A percentile compares a stretch with the other conserved stretches of the same genome.
Evolutionary conservation across 2,113 vertebrate genomes (phyloP).

Genomic region (Dolichotis patagonum): DNA sequence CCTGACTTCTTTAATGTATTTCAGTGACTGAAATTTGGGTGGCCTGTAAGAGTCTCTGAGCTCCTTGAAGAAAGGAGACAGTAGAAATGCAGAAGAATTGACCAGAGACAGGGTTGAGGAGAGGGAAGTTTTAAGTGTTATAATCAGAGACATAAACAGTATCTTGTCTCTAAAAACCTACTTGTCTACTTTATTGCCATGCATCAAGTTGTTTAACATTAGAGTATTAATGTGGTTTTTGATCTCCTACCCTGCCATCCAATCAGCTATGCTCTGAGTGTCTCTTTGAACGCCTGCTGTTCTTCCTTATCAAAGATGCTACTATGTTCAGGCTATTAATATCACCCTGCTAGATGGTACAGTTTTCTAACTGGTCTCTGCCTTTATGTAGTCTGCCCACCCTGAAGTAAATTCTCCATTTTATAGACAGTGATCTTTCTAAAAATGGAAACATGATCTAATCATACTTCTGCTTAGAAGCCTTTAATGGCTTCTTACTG

Average conservation of each 20-base stretch:
- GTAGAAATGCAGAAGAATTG: background rate
- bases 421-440: slow-evolving; percentile 54
- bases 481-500: slow-evolving; percentile 49
- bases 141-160: background rate
- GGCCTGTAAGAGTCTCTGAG: background rate
- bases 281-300: background rate
- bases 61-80: background rate
- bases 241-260: background rate
- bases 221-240: background rate
- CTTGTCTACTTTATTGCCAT: too few species aligned
- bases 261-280: background rate
- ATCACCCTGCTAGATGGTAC: background rate
- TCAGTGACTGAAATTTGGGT: background rate
- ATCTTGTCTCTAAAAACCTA: background rate
- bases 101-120: background rate
- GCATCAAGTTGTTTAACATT: background rate
- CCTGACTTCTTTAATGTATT: background rate
- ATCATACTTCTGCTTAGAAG: slow-evolving; percentile 57
- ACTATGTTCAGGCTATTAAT: background rate
- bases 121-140: background rate
- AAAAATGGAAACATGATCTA: slow-evolving; percentile 50
- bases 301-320: background rate
- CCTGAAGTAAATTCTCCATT: slow-evolving; percentile 28
- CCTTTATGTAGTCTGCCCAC: slow-evolving; percentile 22
- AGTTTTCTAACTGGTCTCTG: background rate